Evolutionary conservation across 2,113 vertebrate genomes (phyloP).

Genomic region (Cyanocitta stelleri): DNA sequence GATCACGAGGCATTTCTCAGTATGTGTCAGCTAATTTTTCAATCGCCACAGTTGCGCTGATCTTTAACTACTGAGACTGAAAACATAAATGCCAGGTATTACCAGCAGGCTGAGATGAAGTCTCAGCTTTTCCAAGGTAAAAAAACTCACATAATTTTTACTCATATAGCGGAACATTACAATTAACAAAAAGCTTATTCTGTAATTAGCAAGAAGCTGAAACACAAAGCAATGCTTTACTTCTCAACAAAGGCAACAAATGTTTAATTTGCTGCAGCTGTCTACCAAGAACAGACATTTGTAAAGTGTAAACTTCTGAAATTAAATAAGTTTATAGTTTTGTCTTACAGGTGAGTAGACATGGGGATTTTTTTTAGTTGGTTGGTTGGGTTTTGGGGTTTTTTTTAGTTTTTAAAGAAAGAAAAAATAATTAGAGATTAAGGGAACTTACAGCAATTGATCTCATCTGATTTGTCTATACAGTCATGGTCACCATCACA

Average conservation of each 20-base stretch:
- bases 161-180: not conserved
- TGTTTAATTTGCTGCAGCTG: not conserved
- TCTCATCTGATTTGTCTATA: slow-evolving; percentile 89
- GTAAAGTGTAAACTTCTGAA: not conserved
- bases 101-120: not conserved
- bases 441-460: slow-evolving; percentile 90
- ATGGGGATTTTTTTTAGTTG: too few relatives aligned
- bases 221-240: not conserved
- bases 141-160: not conserved
- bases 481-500: slow-evolving; percentile 97
- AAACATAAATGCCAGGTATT: not conserved
- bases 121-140: not conserved
- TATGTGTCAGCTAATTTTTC: not conserved
- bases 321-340: not conserved
- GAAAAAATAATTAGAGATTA: not conserved
- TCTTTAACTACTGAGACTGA: not conserved
- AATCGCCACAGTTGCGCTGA: not conserved
- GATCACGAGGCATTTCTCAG: not conserved
- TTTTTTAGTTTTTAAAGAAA: not conserved
- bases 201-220: not conserved
- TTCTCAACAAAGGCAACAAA: not conserved
- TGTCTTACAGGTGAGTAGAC: not conserved
- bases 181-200: not conserved
- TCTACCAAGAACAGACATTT: not conserved
- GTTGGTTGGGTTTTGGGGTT: too few relatives aligned